Evolutionary conservation across 30 jellyfish, hydroid and myxozoan genomes (phyloP), one percentile per base, ranked within the genome.

Genomic region (Aurelia aurita): DNA sequence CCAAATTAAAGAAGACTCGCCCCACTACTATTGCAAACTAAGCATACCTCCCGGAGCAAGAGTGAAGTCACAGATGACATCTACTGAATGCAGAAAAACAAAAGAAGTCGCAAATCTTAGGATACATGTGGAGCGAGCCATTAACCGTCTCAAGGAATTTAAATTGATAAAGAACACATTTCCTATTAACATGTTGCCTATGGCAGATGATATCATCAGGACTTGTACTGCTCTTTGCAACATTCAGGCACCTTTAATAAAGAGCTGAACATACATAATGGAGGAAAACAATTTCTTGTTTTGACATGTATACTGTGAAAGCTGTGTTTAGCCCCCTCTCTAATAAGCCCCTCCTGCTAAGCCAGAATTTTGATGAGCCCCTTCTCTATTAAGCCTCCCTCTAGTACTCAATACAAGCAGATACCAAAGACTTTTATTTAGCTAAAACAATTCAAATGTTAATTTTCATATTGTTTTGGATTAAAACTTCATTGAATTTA

Each of bases 21-120:
- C 55, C 28, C 78, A 54, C 12, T 12, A 69, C 27, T 49, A 61
- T 62, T 87, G 93, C 39, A 77, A 27, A n/a, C 57, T 77, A 27
- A 57, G 69, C 57, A 80, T 87, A 25, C 96, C 94, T 18, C 96
- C 96, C 6, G 87, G 96, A 46, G 87, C 87, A 13, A 64, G 96
- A 46, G 39, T 55, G 15, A 87, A 87, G 59, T 43, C 74, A n/a
- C 96, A 87, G 51, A 87, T 79, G 96, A 64, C 93, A 1, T 3
- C 47, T 20, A 34, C 35, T 39, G 96, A 87, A 54, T 77, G 94
- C 58, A 64, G 43, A 34, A 78, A 87, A 34, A 65, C 92, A 8
- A 77, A 53, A 29, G 80, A 78, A 16, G 87, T 78, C 3, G 65
- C 65, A 5, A 54, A 54, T 54, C 65, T 54, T 16, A 12, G 65